Conservation (phyloP, 2,888 invertebrate genomes). For the Drosophila neotestacea region DNA sequence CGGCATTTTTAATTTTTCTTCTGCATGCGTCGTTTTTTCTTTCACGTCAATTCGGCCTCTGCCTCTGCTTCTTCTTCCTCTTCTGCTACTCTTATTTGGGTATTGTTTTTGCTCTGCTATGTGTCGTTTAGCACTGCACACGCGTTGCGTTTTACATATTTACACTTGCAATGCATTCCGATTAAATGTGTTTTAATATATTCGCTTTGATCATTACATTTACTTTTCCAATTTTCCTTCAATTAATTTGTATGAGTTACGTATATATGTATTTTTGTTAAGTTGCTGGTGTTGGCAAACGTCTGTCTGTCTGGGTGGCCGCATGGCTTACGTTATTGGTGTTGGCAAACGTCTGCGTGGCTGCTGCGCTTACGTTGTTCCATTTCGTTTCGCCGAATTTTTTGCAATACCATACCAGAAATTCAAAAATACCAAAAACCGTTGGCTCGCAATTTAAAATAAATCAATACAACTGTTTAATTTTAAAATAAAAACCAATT, state of each 20-base stretch:
- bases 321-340: too few relatives aligned
- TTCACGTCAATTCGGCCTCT: conserved; percentile 61
- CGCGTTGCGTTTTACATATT: conserved; percentile 58
- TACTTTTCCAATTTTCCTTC: conserved; percentile 57
- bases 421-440: conserved; percentile 14
- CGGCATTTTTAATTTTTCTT: conserved; percentile 76
- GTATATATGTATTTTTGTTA: conserved; percentile 40
- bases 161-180: conserved; percentile 50
- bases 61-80: conserved; percentile 39
- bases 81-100: conserved; percentile 35
- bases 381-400: conserved; percentile 35
- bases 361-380: conserved; percentile 18
- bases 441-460: too few relatives aligned
- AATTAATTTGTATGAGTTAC: conserved; percentile 63
- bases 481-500: too few relatives aligned
- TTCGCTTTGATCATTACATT: conserved; percentile 42
- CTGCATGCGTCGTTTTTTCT: conserved; percentile 72
- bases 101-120: conserved; percentile 64
- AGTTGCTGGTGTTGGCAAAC: conserved; percentile 16
- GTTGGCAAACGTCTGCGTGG: too few relatives aligned
- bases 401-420: conserved; percentile 34
- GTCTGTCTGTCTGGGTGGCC: too few relatives aligned
- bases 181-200: conserved; percentile 31
- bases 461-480: too few relatives aligned
- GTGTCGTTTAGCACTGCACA: conserved; percentile 61